Evolutionary conservation across 2,888 invertebrate genomes (phyloP).

Genomic region (Noctua pronuba): DNA sequence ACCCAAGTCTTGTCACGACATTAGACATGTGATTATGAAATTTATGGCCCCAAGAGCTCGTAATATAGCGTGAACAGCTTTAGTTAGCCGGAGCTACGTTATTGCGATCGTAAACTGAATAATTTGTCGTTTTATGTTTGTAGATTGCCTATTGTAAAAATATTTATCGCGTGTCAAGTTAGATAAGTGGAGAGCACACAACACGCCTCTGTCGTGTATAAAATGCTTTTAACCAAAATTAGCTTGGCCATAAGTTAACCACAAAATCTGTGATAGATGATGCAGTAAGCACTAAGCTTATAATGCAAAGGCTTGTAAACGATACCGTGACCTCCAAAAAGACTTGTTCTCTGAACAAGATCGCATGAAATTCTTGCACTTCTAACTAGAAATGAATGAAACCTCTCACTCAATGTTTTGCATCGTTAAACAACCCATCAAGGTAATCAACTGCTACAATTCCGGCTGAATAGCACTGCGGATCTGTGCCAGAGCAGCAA

Average conservation of each 20-base stretch:
- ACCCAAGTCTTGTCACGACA: constrained; percentile 48
- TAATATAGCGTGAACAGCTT: constrained; percentile 57
- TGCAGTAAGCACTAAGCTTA: not conserved
- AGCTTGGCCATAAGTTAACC: not conserved
- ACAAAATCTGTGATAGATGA: not conserved
- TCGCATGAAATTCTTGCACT: constrained; percentile 32
- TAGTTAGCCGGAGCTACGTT: constrained; percentile 47
- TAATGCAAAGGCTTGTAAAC: constrained; percentile 7
- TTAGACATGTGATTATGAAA: constrained; percentile 63
- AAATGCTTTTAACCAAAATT: constrained; percentile 9
- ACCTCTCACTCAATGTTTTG: constrained; percentile 53
- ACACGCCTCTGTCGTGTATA: not conserved
- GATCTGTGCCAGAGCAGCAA: constrained; percentile 62
- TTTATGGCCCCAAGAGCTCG: constrained; percentile 51
- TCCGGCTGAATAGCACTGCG: constrained; percentile 43
- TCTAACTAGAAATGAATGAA: constrained; percentile 48
- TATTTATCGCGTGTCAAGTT: constrained; percentile 48
- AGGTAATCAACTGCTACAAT: constrained; percentile 58
- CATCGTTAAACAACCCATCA: constrained; percentile 51
- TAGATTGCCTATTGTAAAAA: constrained; percentile 43
- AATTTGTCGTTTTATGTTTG: constrained; percentile 59
- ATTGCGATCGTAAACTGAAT: constrained; percentile 61
- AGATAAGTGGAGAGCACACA: constrained; percentile 10
- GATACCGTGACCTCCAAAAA: constrained; percentile 38
- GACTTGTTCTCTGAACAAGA: constrained; percentile 15